A percentile compares a stretch with the other conserved stretches of the same genome.
phyloP scores from a whole-genome alignment of 2,797 vertebrate species.

The Acanthornis magna region DNA sequence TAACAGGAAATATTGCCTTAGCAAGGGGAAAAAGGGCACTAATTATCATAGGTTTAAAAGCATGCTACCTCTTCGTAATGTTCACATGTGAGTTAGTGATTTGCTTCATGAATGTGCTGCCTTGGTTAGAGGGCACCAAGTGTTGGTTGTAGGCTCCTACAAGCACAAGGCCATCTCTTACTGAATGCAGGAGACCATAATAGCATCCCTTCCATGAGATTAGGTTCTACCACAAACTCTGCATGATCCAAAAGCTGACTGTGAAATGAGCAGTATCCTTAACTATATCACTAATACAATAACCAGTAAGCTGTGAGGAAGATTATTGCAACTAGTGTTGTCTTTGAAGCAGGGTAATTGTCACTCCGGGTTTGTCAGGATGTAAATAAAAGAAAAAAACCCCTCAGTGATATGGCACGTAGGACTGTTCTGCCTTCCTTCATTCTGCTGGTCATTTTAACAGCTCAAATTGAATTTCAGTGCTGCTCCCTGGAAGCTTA shows the following conservation, averaged over 20 bases:
- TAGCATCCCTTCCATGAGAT: background rate
- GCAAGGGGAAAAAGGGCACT: background rate
- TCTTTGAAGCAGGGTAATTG: background rate
- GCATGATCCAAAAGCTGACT: background rate
- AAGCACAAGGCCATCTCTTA: background rate
- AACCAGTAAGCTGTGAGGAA: no score
- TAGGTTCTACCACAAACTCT: background rate
- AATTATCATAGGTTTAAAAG: background rate
- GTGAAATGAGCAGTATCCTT: background rate
- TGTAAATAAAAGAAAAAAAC: background rate
- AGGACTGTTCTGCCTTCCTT: background rate
- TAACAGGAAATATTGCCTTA: background rate
- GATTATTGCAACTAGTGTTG: background rate
- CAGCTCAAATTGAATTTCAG: background rate
- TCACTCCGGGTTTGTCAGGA: background rate
- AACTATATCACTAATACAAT: no score
- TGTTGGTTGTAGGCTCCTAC: background rate
- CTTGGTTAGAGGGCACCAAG: background rate
- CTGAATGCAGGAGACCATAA: background rate
- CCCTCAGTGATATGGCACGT: no score
- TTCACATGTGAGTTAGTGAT: background rate
- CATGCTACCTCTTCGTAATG: background rate
- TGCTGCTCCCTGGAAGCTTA: background rate
- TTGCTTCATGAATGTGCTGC: no score
- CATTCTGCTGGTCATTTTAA: background rate